Evolutionary conservation across 2,113 vertebrate genomes (phyloP).

Genomic region (Upupa epops): DNA sequence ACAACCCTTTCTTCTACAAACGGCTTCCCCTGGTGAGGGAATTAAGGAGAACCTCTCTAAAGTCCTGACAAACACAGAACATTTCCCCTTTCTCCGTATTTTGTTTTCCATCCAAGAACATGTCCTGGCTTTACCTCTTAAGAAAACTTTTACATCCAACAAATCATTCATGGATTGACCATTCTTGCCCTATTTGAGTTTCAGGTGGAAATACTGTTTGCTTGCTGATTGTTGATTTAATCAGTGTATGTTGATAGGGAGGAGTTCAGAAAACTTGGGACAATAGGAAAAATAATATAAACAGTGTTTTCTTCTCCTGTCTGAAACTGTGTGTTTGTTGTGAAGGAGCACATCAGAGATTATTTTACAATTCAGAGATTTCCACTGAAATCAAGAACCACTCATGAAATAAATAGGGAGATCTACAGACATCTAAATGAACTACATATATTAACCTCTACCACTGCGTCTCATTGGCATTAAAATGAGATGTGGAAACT

Average conservation of each 20-base stretch:
- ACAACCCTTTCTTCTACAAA: neutral
- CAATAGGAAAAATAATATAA: neutral
- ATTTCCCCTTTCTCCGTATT: neutral
- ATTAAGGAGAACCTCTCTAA: neutral
- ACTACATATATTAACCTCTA: neutral
- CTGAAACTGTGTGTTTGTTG: neutral
- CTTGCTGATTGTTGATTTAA: neutral
- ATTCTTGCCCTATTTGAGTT: neutral
- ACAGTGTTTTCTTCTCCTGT: neutral
- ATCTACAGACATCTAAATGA: neutral
- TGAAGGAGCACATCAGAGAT: neutral
- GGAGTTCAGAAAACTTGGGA: neutral
- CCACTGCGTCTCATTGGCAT: neutral
- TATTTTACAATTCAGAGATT: slow-evolving; percentile 7
- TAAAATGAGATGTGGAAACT: neutral
- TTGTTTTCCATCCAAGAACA: neutral
- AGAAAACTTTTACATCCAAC: too few relatives aligned
- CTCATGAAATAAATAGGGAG: neutral
- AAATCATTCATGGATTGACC: too few relatives aligned
- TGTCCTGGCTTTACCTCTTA: neutral
- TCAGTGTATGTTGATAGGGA: neutral
- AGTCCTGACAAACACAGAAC: neutral
- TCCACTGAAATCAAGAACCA: neutral
- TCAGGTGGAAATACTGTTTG: neutral
- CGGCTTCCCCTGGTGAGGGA: neutral